Base-by-base conservation (phyloP, 1,140 invertebrate genomes). In the Dendrolimus punctatus region DNA sequence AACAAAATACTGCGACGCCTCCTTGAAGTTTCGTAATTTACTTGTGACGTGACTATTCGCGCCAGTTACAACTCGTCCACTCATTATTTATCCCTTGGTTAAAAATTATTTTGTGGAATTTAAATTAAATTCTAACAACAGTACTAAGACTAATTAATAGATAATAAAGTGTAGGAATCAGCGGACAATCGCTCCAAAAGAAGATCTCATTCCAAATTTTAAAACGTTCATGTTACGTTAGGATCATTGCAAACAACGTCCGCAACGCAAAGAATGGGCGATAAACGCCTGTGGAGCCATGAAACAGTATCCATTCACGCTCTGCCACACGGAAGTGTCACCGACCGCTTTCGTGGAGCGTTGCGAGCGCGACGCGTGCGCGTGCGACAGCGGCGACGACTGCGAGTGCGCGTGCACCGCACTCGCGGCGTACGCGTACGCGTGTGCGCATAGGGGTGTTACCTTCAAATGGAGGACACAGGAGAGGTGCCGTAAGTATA, bases 341-440 rank as follows among this genome's bases (percentile, higher is more conserved):
- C 87, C 94, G 0, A 91, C 92, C 37, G 81, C 86, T 2, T 95
- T 90, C 68, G 69, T 92, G 48, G 84, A 91, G 58, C 91, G 92
- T 44, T 96, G 95, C 76, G 90, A 94, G 51, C 91, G 91, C 51
- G 95, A 97, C 81, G 90, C 94, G 0, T 98, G 95, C 81, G 95
- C 92, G 37, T 98, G 96, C 79, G 95, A 97, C 79, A 87, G 91
- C 68, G 96, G 96, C 10, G 96, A 92, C 0, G 96, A 97, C 76
- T 98, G 96, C 72, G 93, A 95, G 53, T 98, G 96, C 82, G 78
- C 96, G 0, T 98, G 96, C 76, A 95, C 95, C 1, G 93, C 95
- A 0, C 85, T 98, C 8, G 93, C 95, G 0, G 92, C 94, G 5
- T 97, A 97, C 79, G 94, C 95, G 10, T 91, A 95, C 64, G 91